Base-by-base conservation (phyloP, 2,113 vertebrate genomes). In the Ophthalmolycus amberensis region DNA sequence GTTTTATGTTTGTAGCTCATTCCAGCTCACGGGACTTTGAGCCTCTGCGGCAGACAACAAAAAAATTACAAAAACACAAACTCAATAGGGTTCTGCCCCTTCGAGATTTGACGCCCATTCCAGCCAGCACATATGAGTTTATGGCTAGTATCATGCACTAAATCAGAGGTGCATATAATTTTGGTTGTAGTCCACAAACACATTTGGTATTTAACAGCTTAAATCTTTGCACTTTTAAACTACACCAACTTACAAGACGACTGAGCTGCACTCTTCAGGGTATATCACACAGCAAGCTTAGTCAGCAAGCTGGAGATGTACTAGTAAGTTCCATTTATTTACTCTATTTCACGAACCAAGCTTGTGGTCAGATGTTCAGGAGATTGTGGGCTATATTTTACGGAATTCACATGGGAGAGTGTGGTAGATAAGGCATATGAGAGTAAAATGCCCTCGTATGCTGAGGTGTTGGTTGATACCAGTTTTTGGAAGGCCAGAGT, bases 221-320 rank as follows among this genome's bases (percentile, higher is more conserved):
- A 40, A 63, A 50, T 38, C n/a, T 46, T 16, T 46, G 40, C n/a
- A 46, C 40, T 25, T 38, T 5, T 22, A 37, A 78, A 78, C 40
- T 27, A 32, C 14, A 74, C 14, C 16, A 68, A 68, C 38, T 34
- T 68, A n/a, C 38, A 46, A 29, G 22, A 52, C 15, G 9, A 14
- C 46, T 54, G 44, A 60, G 25, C 46, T 67, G n/a, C 50, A 18
- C 42, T 75, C 50, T 20, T 58, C 0, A 16, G 22, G 16, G 38
- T 71, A 25, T 59, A 71, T 76, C 52, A 62, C 27, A 67, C 46
- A 40, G 16, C n/a, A 27, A 34, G 60, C 77, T 59, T 37, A 40
- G n/a, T 64, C 67, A 80, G 68, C 67, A 73, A 54, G 16, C 58
- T 54, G 75, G 46, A 67, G 34, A 65, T 78, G 38, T 54, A 44